Percentiles rank a stretch among this genome's conserved stretches.
These are phyloP conservation scores for Parauchenoglanis ngamensis DNA, from an alignment of 2,797 vertebrate genomes.

Conservation along the genomic window DNA sequence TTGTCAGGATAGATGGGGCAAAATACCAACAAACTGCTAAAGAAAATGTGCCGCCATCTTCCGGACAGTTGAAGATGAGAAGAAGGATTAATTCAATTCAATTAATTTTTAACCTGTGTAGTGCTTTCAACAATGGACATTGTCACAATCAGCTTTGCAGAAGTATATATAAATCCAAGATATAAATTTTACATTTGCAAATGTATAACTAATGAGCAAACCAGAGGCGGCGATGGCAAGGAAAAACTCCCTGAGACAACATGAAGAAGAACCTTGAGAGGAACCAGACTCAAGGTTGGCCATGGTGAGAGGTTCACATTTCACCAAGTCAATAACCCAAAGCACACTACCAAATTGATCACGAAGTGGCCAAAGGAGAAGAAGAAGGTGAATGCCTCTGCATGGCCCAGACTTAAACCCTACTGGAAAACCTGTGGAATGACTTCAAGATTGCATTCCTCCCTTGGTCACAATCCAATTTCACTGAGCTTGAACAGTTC, in stretches of 20 bases:
- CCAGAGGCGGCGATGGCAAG: too few species aligned
- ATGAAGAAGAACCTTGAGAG: not conserved
- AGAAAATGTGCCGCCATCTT: not conserved
- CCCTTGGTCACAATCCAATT: not conserved
- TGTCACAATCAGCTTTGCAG: not conserved
- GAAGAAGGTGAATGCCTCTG: not conserved
- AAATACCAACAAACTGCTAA: not conserved
- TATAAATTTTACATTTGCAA: not conserved
- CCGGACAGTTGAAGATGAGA: not conserved
- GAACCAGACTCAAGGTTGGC: not conserved
- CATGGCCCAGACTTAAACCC: not conserved
- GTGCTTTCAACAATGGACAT: not conserved
- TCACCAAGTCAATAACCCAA: not conserved
- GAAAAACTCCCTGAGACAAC: not conserved
- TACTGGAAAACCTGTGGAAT: not conserved
- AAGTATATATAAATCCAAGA: not conserved
- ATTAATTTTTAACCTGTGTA: not conserved
- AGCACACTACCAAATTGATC: not conserved
- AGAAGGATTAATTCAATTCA: not conserved
- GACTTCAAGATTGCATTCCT: not conserved
- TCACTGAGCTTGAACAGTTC: not conserved
- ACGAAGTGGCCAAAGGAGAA: not conserved
- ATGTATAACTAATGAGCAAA: not conserved
- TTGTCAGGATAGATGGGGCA: not conserved
- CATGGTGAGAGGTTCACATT: not conserved